phyloP scores from a whole-genome alignment of 1,140 invertebrate genomes.

The Macrobrachium rosenbergii region DNA sequence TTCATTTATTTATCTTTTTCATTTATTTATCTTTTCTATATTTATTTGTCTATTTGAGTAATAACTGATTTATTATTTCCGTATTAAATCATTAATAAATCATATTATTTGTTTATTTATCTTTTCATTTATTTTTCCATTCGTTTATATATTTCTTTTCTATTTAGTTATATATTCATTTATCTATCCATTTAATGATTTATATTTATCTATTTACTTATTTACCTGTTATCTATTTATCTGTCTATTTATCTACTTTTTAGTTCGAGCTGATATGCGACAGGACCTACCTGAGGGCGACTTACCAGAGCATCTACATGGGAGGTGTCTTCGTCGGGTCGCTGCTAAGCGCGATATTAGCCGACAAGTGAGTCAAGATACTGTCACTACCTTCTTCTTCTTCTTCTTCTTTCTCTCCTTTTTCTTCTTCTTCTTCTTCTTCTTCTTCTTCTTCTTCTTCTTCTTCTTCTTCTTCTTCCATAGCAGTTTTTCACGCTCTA shows the following conservation, averaged over 20 bases:
- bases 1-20: not conserved
- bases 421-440: too few relatives aligned
- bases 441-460: too few relatives aligned
- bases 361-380: slow-evolving; percentile 20
- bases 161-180: too few relatives aligned
- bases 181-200: too few relatives aligned
- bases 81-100: too few relatives aligned
- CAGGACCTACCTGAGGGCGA: slow-evolving; percentile 24
- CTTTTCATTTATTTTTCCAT: too few relatives aligned
- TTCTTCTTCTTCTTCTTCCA: too few relatives aligned
- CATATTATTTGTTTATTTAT: too few relatives aligned
- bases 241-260: not conserved
- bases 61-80: too few relatives aligned
- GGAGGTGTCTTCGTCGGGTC: slow-evolving; percentile 17
- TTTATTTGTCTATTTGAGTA: not conserved
- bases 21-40: not conserved
- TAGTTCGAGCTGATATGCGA: slow-evolving; percentile 34
- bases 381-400: not conserved
- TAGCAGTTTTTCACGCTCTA: too few relatives aligned
- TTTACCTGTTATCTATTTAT: not conserved
- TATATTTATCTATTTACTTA: too few relatives aligned
- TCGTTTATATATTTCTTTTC: too few relatives aligned
- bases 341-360: not conserved
- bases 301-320: slow-evolving; percentile 46
- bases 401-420: not conserved